Evolutionary conservation across 1,140 invertebrate genomes (phyloP).

Genomic region (Proctacanthus coquilletti): DNA sequence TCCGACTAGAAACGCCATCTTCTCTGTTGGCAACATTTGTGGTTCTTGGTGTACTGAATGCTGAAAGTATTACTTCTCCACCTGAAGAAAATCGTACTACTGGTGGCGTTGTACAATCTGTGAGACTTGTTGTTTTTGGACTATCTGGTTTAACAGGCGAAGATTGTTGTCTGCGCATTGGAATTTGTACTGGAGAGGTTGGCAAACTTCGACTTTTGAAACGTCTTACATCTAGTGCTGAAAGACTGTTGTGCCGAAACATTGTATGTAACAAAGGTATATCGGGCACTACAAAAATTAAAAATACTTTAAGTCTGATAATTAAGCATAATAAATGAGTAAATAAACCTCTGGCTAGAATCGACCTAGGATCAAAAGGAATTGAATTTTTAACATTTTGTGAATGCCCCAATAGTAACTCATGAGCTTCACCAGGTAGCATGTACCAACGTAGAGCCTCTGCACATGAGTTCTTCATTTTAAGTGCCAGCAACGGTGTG

Average conservation of each 20-base stretch:
- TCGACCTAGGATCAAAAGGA: slow-evolving; percentile 55
- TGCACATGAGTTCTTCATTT: slow-evolving; percentile 46
- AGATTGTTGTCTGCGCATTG: slow-evolving; percentile 2
- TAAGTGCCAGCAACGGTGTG: slow-evolving; percentile 47
- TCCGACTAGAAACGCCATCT: neutral
- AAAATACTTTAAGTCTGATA: too few relatives aligned
- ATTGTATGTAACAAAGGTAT: too few relatives aligned
- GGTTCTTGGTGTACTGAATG: neutral
- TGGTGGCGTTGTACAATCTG: neutral
- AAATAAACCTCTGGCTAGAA: too few relatives aligned
- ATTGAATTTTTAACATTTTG: slow-evolving; percentile 57
- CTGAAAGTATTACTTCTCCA: slow-evolving; percentile 1
- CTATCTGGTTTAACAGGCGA: neutral
- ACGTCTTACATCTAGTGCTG: slow-evolving; percentile 40
- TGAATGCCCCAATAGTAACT: slow-evolving; percentile 50
- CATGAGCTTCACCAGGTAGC: slow-evolving; percentile 59
- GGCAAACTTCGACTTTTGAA: slow-evolving; percentile 11
- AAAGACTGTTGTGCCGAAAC: slow-evolving; percentile 39
- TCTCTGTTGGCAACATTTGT: neutral
- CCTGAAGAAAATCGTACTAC: slow-evolving; percentile 3
- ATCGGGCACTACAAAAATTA: too few relatives aligned
- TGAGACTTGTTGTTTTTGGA: neutral
- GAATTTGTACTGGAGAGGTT: neutral
- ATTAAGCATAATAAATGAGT: too few relatives aligned
- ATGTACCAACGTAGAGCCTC: slow-evolving; percentile 72